Conservation (phyloP, 2,888 invertebrate species). For the Agrotis segetum region DNA sequence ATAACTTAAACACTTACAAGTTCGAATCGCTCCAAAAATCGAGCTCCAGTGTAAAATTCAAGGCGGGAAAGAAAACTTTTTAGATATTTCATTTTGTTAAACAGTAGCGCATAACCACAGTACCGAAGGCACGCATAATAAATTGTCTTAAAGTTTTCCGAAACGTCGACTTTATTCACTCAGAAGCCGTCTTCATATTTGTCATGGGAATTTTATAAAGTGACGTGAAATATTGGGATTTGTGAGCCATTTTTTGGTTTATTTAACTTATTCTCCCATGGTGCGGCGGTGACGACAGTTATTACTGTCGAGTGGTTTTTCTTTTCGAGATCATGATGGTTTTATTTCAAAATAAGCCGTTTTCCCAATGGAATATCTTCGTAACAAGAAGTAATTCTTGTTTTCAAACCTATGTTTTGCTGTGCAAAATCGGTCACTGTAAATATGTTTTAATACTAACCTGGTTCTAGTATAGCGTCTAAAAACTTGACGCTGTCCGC, state of each 20-base stretch:
- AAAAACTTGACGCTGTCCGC: no score
- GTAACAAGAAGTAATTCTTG: no score
- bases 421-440: no score
- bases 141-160: conserved; percentile 77
- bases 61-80: conserved; percentile 56
- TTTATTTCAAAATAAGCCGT: not conserved
- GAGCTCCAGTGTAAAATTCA: conserved; percentile 36
- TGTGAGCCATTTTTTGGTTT: conserved; percentile 39
- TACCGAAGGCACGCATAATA: conserved; percentile 75
- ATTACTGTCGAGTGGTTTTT: conserved; percentile 4
- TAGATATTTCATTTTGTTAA: conserved; percentile 76
- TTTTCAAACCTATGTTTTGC: no score
- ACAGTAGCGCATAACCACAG: conserved; percentile 75
- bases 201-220: conserved; percentile 65
- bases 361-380: no score
- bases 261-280: conserved; percentile 35
- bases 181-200: conserved; percentile 62
- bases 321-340: not conserved
- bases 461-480: no score
- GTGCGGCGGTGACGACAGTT: not conserved
- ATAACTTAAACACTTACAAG: conserved; percentile 29
- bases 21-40: conserved; percentile 47
- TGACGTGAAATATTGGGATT: conserved; percentile 54
- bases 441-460: no score
- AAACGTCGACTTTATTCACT: conserved; percentile 71